phyloP scores from a whole-genome alignment of 2,888 invertebrate species.

The Vesta saturnalis region DNA sequence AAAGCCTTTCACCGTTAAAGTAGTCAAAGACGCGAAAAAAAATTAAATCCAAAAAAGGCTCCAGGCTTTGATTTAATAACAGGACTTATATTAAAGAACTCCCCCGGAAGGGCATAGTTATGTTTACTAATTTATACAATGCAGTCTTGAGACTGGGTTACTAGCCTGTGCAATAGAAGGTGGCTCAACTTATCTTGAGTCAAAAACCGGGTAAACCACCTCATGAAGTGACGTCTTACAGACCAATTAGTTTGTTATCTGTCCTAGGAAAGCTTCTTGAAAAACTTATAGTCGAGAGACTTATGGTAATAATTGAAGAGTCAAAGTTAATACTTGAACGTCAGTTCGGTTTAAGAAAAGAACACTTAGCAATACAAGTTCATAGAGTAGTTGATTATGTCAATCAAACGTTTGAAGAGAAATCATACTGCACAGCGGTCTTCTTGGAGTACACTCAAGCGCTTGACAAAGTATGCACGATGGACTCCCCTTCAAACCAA shows the following conservation, averaged over 20 bases:
- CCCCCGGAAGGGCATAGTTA: neutral
- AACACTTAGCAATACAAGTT: slow-evolving; percentile 37
- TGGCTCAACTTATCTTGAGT: neutral
- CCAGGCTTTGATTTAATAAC: neutral
- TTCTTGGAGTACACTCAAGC: neutral
- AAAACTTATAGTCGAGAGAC: no score
- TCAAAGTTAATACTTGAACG: slow-evolving; percentile 22
- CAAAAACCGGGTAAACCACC: neutral
- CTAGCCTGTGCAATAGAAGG: neutral
- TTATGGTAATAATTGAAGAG: neutral
- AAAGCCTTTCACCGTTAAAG: no score
- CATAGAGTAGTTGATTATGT: slow-evolving; percentile 32
- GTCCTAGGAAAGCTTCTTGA: no score
- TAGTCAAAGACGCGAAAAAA: neutral
- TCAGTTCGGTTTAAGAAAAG: slow-evolving; percentile 38
- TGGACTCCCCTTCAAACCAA: no score
- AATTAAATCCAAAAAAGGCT: neutral
- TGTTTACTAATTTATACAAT: neutral
- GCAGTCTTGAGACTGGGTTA: neutral
- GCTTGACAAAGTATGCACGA: neutral
- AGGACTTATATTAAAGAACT: neutral
- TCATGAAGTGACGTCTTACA: slow-evolving; percentile 5
- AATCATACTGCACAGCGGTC: neutral
- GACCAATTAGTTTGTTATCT: neutral
- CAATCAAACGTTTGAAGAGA: no score